phyloP scores from a whole-genome alignment of 2,113 vertebrate species.

The Mesembrinibis cayennensis region DNA sequence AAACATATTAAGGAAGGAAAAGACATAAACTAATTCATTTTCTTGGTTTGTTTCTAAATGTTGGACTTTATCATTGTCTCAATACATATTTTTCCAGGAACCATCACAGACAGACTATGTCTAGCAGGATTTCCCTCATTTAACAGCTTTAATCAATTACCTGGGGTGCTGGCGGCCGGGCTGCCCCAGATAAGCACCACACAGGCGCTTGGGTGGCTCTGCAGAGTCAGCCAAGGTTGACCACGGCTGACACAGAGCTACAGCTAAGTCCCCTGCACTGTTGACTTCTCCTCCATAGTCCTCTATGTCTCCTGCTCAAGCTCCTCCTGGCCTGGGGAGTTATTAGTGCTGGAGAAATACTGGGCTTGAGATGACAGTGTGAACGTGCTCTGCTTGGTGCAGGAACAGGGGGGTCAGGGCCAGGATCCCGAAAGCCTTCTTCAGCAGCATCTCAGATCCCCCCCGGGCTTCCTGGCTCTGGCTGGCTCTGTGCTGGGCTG shows the following conservation, averaged over 20 bases:
- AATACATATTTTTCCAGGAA: neutral
- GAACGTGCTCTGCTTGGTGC: neutral
- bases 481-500: neutral
- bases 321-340: neutral
- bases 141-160: neutral
- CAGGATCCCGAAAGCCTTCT: neutral
- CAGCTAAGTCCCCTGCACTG: neutral
- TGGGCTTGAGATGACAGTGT: neutral
- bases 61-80: neutral
- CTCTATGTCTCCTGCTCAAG: accelerated
- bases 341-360: neutral
- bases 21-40: neutral
- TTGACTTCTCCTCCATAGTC: neutral
- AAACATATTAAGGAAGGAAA: neutral
- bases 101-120: neutral
- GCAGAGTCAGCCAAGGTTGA: neutral
- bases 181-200: accelerated
- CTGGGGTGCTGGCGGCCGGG: neutral
- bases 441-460: neutral
- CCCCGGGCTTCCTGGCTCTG: neutral
- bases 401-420: neutral
- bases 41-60: neutral
- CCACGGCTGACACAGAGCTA: neutral
- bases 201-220: neutral
- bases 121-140: neutral